phyloP scores from a whole-genome alignment of 2,113 vertebrate genomes.

The Dunckerocampus dactyliophorus region DNA sequence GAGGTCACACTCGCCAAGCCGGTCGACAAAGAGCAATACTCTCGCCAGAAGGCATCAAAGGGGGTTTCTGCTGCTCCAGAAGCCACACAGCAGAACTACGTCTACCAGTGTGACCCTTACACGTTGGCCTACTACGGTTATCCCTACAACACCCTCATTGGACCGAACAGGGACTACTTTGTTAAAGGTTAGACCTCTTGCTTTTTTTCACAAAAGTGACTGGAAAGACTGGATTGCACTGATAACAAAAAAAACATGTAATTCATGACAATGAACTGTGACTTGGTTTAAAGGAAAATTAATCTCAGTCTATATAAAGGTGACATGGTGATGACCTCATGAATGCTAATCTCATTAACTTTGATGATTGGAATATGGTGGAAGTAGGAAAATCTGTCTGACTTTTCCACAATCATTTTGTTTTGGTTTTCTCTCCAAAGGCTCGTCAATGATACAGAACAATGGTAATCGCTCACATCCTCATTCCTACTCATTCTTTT shows the following conservation, averaged over 20 bases:
- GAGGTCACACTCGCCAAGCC: constrained; percentile 98
- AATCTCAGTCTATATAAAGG: neutral
- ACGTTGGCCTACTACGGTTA: constrained; percentile 93
- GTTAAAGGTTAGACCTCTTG: constrained; percentile 88
- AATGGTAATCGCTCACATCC: constrained; percentile 72
- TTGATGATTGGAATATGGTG: constrained; percentile 59
- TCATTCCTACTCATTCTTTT: constrained; percentile 59
- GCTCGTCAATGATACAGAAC: constrained; percentile 72
- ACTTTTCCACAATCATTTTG: constrained; percentile 72
- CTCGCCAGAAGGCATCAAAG: constrained; percentile 95
- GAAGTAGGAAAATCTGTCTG: constrained; percentile 55
- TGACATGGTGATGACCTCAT: constrained; percentile 49
- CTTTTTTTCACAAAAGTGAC: constrained; percentile 1
- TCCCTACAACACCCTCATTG: constrained; percentile 92
- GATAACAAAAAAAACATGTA: constrained; percentile 5
- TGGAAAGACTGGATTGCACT: constrained; percentile 7
- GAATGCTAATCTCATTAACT: constrained; percentile 58
- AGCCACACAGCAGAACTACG: constrained; percentile 79
- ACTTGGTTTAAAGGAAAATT: neutral
- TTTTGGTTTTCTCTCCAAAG: constrained; percentile 74
- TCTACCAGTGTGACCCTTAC: constrained; percentile 97
- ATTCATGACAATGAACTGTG: neutral
- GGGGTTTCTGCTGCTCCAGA: constrained; percentile 71
- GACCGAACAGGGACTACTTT: constrained; percentile 98
- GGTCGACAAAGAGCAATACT: constrained; percentile 97